A percentile compares a stretch with the other conserved stretches of the same genome.
Conservation (phyloP, 2,888 invertebrate genomes). For the Hecatera dysodea region DNA sequence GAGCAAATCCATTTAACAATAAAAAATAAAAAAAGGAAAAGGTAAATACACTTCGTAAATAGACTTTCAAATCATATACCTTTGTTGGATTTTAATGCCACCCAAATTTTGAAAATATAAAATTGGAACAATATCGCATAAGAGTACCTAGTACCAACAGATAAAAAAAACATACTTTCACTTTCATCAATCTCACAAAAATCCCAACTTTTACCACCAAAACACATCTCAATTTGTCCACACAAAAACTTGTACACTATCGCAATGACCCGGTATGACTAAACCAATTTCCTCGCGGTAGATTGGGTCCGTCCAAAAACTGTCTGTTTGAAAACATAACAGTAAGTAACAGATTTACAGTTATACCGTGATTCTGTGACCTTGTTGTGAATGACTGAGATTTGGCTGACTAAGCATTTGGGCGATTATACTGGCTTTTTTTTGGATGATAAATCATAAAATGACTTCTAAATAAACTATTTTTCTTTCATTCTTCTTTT, state of each 20-base stretch:
- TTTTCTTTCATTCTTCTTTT: too few relatives aligned
- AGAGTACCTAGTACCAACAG: too few relatives aligned
- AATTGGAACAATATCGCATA: too few relatives aligned
- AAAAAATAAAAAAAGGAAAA: too few relatives aligned
- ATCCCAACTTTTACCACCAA: background rate
- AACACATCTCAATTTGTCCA: background rate
- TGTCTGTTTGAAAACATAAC: conserved; percentile 43
- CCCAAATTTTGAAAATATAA: too few relatives aligned
- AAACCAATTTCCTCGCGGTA: background rate
- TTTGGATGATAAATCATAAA: too few relatives aligned
- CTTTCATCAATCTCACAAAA: background rate
- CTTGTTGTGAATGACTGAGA: conserved; percentile 15
- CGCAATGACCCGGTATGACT: conserved; percentile 7
- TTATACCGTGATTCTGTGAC: conserved; percentile 21
- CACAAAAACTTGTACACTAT: conserved; percentile 1
- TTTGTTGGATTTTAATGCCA: too few relatives aligned
- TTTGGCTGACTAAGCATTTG: conserved; percentile 9
- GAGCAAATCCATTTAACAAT: too few relatives aligned
- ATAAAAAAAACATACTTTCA: background rate
- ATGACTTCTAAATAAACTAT: too few relatives aligned
- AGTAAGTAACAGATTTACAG: conserved; percentile 12
- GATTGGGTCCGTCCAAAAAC: conserved; percentile 9
- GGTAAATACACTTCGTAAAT: too few relatives aligned
- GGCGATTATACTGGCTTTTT: background rate
- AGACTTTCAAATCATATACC: too few relatives aligned